phyloP scores from a whole-genome alignment of 1,140 invertebrate genomes.

The Drosophila kanapiae region DNA sequence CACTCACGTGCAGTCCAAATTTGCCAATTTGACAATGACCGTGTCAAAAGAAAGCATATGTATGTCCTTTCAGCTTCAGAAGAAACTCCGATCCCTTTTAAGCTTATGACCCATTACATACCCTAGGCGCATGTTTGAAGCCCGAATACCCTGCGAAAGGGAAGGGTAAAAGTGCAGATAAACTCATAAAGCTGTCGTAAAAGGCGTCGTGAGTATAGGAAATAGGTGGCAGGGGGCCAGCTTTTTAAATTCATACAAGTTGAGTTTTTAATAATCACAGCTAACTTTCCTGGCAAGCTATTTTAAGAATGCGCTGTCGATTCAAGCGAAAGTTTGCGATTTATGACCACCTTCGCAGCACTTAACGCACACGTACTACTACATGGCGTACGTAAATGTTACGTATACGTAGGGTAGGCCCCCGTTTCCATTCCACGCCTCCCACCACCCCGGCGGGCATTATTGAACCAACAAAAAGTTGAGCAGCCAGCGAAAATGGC shows the following conservation, averaged over 20 bases:
- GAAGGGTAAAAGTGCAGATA: neutral
- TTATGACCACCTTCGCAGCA: slow-evolving; percentile 37
- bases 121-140: neutral
- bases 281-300: slow-evolving; percentile 44
- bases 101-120: neutral
- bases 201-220: neutral
- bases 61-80: neutral
- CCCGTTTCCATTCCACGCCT: neutral
- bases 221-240: neutral
- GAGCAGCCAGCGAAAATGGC: slow-evolving; percentile 59
- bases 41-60: slow-evolving; percentile 4
- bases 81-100: no score
- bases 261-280: slow-evolving; percentile 51
- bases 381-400: slow-evolving; percentile 3
- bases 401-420: slow-evolving; percentile 20
- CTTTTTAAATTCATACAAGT: slow-evolving; percentile 57
- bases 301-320: slow-evolving; percentile 35
- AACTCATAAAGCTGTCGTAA: neutral
- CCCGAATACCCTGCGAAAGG: neutral
- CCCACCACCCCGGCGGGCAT: neutral
- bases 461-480: slow-evolving; percentile 66
- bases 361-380: slow-evolving; percentile 3
- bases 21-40: slow-evolving; percentile 49
- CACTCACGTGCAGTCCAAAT: slow-evolving; percentile 58
- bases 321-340: slow-evolving; percentile 57